Conservation (phyloP, 2,888 invertebrate species). For the Xylota sylvarum region DNA sequence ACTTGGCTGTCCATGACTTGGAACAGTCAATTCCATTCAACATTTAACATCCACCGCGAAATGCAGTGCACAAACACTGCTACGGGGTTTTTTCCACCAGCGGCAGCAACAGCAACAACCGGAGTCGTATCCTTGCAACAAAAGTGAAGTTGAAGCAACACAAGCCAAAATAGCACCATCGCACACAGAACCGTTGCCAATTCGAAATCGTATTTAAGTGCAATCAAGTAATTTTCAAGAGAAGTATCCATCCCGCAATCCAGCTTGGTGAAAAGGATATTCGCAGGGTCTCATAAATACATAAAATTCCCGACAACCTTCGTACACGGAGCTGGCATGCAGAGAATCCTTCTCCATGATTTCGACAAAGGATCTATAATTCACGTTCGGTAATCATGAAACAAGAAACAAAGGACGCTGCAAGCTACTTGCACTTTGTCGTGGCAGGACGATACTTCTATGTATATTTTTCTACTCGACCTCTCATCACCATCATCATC, state of each 20-base stretch:
- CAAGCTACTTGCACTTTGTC: neutral
- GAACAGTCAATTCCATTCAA: slow-evolving; percentile 38
- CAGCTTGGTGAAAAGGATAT: slow-evolving; percentile 26
- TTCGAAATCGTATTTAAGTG: slow-evolving; percentile 76
- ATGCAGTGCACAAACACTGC: slow-evolving; percentile 24
- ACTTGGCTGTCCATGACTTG: slow-evolving; percentile 17
- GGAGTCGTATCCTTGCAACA: slow-evolving; percentile 9
- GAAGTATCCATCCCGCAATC: slow-evolving; percentile 31
- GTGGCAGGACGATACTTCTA: neutral
- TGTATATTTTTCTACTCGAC: neutral
- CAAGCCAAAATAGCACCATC: slow-evolving; percentile 5
- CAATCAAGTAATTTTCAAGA: slow-evolving; percentile 74
- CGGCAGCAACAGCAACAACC: neutral
- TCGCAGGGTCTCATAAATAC: slow-evolving; percentile 22
- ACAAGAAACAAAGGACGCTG: slow-evolving; percentile 36
- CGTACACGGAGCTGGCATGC: neutral
- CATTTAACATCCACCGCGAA: slow-evolving; percentile 22
- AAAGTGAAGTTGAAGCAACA: slow-evolving; percentile 9
- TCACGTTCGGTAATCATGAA: slow-evolving; percentile 45
- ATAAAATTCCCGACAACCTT: slow-evolving; percentile 7
- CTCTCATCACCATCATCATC: neutral
- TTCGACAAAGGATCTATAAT: slow-evolving; percentile 55
- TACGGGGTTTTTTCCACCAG: slow-evolving; percentile 30
- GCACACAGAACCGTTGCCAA: slow-evolving; percentile 43
- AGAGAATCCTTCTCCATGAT: slow-evolving; percentile 2